phyloP scores from a whole-genome alignment of 1,140 invertebrate species.

The Drosophila watanabei region DNA sequence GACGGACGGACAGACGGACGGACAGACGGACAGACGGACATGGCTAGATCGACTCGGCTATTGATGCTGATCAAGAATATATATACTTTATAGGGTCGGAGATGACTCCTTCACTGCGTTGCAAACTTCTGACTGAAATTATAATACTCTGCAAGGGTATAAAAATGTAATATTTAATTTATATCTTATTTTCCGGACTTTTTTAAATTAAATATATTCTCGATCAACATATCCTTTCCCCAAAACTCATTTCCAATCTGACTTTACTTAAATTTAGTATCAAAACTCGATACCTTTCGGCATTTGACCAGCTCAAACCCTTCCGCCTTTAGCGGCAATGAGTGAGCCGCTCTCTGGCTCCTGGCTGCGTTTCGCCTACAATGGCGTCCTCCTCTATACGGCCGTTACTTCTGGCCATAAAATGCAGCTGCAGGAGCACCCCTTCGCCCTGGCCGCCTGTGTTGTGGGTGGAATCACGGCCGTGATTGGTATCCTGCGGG shows the following conservation, averaged over 20 bases:
- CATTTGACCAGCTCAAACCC: conserved; percentile 1
- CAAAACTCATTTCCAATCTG: conserved; percentile 1
- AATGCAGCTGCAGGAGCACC: conserved; percentile 42
- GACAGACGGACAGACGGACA: no score
- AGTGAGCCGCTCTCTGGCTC: conserved; percentile 61
- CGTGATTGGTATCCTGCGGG: conserved; percentile 54
- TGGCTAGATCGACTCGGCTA: no score
- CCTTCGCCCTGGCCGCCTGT: conserved; percentile 62
- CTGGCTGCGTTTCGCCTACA: conserved; percentile 55
- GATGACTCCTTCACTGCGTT: no score
- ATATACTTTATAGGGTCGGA: no score
- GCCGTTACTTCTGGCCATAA: conserved; percentile 36
- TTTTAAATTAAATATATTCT: not conserved
- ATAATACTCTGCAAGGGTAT: no score
- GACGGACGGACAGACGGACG: no score
- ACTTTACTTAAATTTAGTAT: not conserved
- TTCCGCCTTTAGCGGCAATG: conserved; percentile 31
- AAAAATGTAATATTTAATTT: no score
- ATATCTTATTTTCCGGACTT: not conserved
- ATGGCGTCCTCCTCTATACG: conserved; percentile 53
- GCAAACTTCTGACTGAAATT: no score
- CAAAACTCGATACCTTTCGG: conserved; percentile 33
- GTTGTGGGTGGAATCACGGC: conserved; percentile 60
- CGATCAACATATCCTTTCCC: not conserved
- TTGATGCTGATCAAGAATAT: no score